Percentiles rank a stretch among this genome's conserved stretches.
These are phyloP conservation scores for Zhengitettix transpicula DNA, from an alignment of 2,888 invertebrate species.

Conservation along the genomic window DNA sequence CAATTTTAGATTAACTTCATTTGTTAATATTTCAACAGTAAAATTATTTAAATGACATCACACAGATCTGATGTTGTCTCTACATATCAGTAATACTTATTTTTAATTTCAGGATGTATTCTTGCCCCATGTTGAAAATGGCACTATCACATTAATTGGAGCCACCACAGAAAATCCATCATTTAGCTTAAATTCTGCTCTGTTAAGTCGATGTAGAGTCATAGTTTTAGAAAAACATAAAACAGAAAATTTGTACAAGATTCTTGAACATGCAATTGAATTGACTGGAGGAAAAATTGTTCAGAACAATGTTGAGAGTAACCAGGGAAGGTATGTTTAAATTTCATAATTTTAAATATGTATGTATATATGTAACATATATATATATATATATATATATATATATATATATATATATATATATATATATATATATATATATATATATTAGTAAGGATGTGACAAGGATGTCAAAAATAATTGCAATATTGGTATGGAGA, in stretches of 20 bases:
- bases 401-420: too few relatives aligned
- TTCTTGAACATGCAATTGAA: slow-evolving; percentile 37
- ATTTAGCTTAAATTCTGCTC: slow-evolving; percentile 61
- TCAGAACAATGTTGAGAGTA: not conserved
- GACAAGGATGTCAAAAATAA: too few relatives aligned
- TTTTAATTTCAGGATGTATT: slow-evolving; percentile 43
- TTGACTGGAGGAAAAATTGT: not conserved
- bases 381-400: too few relatives aligned
- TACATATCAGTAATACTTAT: not conserved
- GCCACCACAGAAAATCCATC: slow-evolving; percentile 85
- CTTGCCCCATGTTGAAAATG: slow-evolving; percentile 62
- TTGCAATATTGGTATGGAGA: too few relatives aligned
- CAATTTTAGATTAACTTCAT: too few relatives aligned
- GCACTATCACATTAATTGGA: slow-evolving; percentile 58
- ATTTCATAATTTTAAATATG: not conserved
- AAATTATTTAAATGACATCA: too few relatives aligned
- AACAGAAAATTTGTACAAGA: slow-evolving; percentile 37
- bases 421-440: too few relatives aligned
- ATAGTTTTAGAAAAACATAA: slow-evolving; percentile 54
- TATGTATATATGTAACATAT: too few relatives aligned
- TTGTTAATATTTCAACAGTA: too few relatives aligned
- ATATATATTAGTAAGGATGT: too few relatives aligned
- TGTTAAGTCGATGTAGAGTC: slow-evolving; percentile 62
- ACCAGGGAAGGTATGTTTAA: not conserved
- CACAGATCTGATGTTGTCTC: too few relatives aligned